Percentiles rank a stretch among this genome's conserved stretches.
phyloP scores from a whole-genome alignment of 2,888 invertebrate species.

The Poecilobothrus nobilitatus region DNA sequence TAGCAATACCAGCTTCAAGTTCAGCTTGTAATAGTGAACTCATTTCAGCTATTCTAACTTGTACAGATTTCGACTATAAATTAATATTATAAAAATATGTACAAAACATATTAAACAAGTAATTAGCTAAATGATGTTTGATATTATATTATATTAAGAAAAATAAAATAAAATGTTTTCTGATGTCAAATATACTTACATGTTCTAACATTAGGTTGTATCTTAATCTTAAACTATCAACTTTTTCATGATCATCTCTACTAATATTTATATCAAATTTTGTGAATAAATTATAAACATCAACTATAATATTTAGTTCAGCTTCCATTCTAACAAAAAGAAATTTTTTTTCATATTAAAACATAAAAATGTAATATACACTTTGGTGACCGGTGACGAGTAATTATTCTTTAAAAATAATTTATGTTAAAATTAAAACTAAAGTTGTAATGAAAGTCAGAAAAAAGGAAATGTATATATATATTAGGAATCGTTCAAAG shows the following conservation, averaged over 20 bases:
- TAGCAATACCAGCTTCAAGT: slow-evolving; percentile 59
- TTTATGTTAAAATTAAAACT: slow-evolving; percentile 8
- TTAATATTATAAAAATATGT: slow-evolving; percentile 5
- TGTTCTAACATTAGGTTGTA: slow-evolving; percentile 66
- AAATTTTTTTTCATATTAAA: background rate
- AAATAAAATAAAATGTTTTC: too few species aligned
- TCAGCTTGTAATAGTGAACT: slow-evolving; percentile 64
- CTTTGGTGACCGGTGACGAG: background rate
- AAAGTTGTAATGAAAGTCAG: too few species aligned
- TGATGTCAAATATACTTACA: slow-evolving; percentile 45
- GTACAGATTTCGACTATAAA: slow-evolving; percentile 33
- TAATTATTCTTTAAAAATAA: background rate
- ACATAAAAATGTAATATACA: background rate
- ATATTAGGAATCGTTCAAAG: too few species aligned
- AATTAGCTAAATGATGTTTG: too few species aligned
- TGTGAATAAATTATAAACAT: slow-evolving; percentile 64
- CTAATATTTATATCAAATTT: slow-evolving; percentile 59
- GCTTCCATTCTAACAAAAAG: slow-evolving; percentile 55
- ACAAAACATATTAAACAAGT: too few species aligned
- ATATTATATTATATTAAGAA: too few species aligned
- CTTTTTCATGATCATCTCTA: slow-evolving; percentile 69
- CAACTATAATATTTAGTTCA: slow-evolving; percentile 66
- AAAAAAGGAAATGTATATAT: too few species aligned
- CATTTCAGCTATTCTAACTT: slow-evolving; percentile 49
- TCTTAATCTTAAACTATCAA: slow-evolving; percentile 67